Base-by-base conservation (phyloP, 2,113 vertebrate species). In the Triplophysa rosa region DNA sequence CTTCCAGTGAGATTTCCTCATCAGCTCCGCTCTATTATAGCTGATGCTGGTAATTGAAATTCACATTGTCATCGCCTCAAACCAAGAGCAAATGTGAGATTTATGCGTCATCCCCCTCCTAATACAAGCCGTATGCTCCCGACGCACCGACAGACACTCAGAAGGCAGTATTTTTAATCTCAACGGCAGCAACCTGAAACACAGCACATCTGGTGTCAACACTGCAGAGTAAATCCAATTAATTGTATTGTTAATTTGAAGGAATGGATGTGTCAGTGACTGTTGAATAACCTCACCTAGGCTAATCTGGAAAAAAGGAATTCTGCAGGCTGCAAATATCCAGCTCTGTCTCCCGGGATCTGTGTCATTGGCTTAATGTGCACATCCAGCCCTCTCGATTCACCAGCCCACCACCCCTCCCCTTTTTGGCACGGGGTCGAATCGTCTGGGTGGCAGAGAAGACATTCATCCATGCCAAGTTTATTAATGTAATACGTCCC, bases 1-100 rank as follows among this genome's bases (percentile, higher is more conserved):
- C 89, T 89, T 84, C 85, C 80, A 71, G 49, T 21, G 37, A 70
- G 85, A 90, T 81, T 84, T 88, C 83, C 90, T 88, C 86, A 88
- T 86, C 88, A 89, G 86, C 88, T 42, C 65, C 87, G 62, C 89
- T 89, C 84, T 88, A 89, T 90, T 88, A 89, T 88, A 88, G 83
- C 87, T 85, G 82, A 77, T 82, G 79, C 78, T 74, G 78, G 80
- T 92, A 92, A 93, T 92, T 93, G 92, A 93, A 94, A 91, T 87
- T 84, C 88, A 89, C 89, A 90, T 86, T 85, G 87, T 92, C 91
- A 92, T 90, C 88, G 90, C 78, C 88, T 84, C 84, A 88, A 89
- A 89, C 80, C 76, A 66, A 67, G 61, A 79, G 66, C 42, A 78
- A 79, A 80, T 79, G 76, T 73, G 45, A 84, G 69, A 49, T 77